These are phyloP conservation scores for Chinchilla lanigera DNA, from an alignment of 2,113 vertebrate genomes.

Conservation along the genomic window DNA sequence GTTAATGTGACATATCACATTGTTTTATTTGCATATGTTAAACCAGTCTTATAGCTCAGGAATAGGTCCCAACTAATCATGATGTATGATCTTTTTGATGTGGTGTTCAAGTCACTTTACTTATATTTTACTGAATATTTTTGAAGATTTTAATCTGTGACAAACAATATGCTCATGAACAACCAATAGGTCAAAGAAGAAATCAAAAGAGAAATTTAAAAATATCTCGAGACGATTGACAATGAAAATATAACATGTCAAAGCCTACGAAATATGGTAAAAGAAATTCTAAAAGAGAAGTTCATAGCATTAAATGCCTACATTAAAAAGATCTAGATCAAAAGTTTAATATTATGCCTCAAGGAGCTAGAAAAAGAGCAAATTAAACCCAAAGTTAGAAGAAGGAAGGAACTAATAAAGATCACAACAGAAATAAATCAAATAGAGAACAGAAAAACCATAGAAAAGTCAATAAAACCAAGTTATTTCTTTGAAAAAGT, in stretches of 20 bases:
- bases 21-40: not conserved
- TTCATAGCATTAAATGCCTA: not conserved
- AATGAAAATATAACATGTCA: not conserved
- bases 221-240: not conserved
- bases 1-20: not conserved
- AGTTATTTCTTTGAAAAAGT: conserved; percentile 33
- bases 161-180: not conserved
- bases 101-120: not conserved
- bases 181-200: not conserved
- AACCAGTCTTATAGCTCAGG: not conserved
- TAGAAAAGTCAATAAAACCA: not conserved
- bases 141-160: not conserved
- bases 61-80: not conserved
- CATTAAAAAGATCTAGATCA: not conserved
- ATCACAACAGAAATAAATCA: conserved; percentile 34
- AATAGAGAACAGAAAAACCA: not conserved
- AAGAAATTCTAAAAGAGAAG: not conserved
- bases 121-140: not conserved
- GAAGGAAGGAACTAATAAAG: conserved; percentile 16
- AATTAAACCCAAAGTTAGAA: not conserved
- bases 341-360: not conserved
- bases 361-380: not conserved
- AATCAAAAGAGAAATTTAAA: not conserved
- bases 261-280: not conserved
- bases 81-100: not conserved